Percentiles rank a stretch among this genome's conserved stretches.
Conservation (phyloP, 2,797 vertebrate species). For the Rhynchotus rufescens region DNA sequence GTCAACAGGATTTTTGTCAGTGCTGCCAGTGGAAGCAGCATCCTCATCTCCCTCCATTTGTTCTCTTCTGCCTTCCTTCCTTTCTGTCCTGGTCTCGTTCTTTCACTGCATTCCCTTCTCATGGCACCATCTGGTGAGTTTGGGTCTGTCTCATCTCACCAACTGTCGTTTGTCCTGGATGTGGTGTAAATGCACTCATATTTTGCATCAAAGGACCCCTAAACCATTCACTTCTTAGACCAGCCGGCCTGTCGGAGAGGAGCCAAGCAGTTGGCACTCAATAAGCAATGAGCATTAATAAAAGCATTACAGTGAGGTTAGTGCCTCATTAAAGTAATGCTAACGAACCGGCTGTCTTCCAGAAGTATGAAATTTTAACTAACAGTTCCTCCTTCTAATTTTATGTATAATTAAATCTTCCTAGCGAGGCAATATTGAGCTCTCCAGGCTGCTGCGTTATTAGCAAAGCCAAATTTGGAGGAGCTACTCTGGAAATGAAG, state of each 20-base stretch:
- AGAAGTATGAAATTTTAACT: slow-evolving; percentile 44
- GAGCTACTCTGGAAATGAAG: not conserved
- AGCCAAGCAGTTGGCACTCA: slow-evolving; percentile 65
- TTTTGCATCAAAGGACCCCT: slow-evolving; percentile 52
- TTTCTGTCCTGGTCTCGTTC: not conserved
- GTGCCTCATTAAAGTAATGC: slow-evolving; percentile 68
- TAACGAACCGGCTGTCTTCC: slow-evolving; percentile 67
- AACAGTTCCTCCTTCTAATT: slow-evolving; percentile 63
- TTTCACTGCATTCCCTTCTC: not conserved
- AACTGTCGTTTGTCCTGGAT: slow-evolving; percentile 64
- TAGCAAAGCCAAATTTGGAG: not conserved
- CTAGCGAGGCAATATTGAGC: not conserved
- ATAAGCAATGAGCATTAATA: slow-evolving; percentile 33
- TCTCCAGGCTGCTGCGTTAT: not conserved
- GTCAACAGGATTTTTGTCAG: not conserved
- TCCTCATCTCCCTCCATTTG: fast-evolving
- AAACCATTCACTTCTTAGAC: slow-evolving; percentile 24
- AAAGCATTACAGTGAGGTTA: slow-evolving; percentile 65
- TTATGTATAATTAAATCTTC: slow-evolving; percentile 50
- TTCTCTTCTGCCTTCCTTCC: not conserved
- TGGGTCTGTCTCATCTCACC: slow-evolving; percentile 59
- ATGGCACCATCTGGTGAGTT: slow-evolving; percentile 66
- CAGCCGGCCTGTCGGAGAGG: slow-evolving; percentile 58
- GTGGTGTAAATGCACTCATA: not conserved
- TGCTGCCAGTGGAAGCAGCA: fast-evolving